A percentile compares a stretch with the other conserved stretches of the same genome.
phyloP scores from a whole-genome alignment of 2,113 vertebrate genomes.

The Nothoprocta perdicaria region DNA sequence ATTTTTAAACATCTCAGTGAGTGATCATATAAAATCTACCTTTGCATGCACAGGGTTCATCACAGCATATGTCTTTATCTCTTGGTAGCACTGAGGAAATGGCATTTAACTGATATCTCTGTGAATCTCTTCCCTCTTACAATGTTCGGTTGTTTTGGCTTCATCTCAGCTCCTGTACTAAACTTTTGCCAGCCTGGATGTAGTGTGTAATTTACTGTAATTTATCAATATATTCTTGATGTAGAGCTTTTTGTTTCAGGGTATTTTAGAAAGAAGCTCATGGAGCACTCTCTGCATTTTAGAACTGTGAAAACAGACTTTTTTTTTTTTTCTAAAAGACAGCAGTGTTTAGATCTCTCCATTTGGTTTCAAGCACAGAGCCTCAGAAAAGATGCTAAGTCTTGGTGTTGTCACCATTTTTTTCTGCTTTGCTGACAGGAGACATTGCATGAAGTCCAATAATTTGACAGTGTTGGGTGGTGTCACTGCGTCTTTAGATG shows the following conservation, averaged over 20 bases:
- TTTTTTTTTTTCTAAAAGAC: not conserved
- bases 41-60: not conserved
- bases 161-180: not conserved
- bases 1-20: conserved; percentile 34
- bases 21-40: not conserved
- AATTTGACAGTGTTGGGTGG: not conserved
- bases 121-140: not conserved
- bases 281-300: not conserved
- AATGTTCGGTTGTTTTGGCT: not conserved
- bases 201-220: not conserved
- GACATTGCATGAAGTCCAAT: not conserved
- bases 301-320: not conserved
- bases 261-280: not conserved
- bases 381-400: not conserved
- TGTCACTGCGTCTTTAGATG: not conserved
- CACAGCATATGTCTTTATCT: not conserved
- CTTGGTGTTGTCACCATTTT: not conserved
- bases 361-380: not conserved
- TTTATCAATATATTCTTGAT: not conserved
- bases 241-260: not conserved
- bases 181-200: not conserved
- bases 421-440: not conserved
- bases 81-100: not conserved
- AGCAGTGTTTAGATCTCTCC: not conserved
- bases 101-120: not conserved